Evolutionary conservation across 2,113 vertebrate species (phyloP).

Genomic region (Nanorana parkeri): DNA sequence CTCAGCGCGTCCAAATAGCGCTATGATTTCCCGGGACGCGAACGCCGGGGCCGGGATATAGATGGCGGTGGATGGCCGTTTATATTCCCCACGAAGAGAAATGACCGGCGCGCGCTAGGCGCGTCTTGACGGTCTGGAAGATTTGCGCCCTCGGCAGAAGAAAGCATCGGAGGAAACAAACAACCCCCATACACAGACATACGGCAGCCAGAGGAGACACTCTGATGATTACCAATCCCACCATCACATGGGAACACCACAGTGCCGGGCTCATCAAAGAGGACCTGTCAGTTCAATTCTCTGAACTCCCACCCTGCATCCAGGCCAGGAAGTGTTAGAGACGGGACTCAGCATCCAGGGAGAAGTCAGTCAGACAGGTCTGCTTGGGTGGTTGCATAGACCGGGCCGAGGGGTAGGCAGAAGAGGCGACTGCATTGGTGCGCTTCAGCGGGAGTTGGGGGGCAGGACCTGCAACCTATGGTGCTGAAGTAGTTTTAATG

Average conservation of each 20-base stretch:
- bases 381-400: too few species aligned
- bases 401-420: too few species aligned
- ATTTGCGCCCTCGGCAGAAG: not conserved
- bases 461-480: too few species aligned
- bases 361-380: too few species aligned
- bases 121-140: not conserved
- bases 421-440: too few species aligned
- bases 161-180: constrained; percentile 57
- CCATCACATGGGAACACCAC: not conserved
- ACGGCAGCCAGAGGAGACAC: not conserved
- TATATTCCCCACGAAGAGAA: not conserved
- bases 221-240: not conserved
- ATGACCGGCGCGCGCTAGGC: not conserved
- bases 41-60: not conserved
- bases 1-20: not conserved
- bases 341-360: too few species aligned
- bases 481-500: too few species aligned
- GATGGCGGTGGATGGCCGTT: not conserved
- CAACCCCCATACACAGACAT: constrained; percentile 35
- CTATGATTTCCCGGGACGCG: not conserved
- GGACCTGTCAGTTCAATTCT: too few species aligned
- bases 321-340: too few species aligned
- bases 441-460: too few species aligned
- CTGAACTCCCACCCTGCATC: too few species aligned
- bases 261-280: too few species aligned